Evolutionary conservation across 2,797 vertebrate species (phyloP), one percentile per base, ranked within the genome.

Genomic region (Phoeniculus purpureus): DNA sequence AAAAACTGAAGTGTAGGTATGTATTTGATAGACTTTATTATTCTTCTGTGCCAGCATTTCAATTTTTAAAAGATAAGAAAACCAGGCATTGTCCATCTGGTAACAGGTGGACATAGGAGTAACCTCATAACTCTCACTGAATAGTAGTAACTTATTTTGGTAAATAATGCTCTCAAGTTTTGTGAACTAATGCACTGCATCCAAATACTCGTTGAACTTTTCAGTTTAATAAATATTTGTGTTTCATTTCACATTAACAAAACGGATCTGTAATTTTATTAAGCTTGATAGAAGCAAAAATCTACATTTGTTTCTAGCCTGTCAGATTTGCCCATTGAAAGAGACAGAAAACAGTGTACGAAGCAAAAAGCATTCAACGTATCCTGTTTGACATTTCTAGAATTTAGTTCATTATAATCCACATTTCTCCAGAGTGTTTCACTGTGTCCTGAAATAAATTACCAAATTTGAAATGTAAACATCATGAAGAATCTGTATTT

Each of bases 1-100:
- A 73, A 87, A 85, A 92, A 64, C 48, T 58, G 47, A 40, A 87
- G 64, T 61, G 29, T 60, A 96, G 45, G 45, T 55, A 62, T 88
- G 54, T 78, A 89, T 80, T 73, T 32, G 65, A 27, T 22, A 47
- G 45, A 55, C 71, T 89, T 92, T 82, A 31, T 79, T 21, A 68
- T 65, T 59, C 66, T 93, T 93, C 56, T n/a, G 11, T 83, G 31
- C 50, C 55, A 66, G 21, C 32, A 77, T 85, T 94, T 76, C 25
- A 43, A 4, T 87, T 94, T 84, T 56, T 71, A 27, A 75, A 71
- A 34, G 12, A 40, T 54, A 43, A 51, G 71, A 58, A 78, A 88
- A 87, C 1, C 10, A 50, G 31, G 3, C 70, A 58, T 18, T 59
- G 21, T 90, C 45, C 27, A 3, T 58, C 50, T 31, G 85, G 48